A percentile compares a stretch with the other conserved stretches of the same genome.
Evolutionary conservation across 2,113 vertebrate genomes (phyloP).

Genomic region (Sarotherodon lohbergeri): DNA sequence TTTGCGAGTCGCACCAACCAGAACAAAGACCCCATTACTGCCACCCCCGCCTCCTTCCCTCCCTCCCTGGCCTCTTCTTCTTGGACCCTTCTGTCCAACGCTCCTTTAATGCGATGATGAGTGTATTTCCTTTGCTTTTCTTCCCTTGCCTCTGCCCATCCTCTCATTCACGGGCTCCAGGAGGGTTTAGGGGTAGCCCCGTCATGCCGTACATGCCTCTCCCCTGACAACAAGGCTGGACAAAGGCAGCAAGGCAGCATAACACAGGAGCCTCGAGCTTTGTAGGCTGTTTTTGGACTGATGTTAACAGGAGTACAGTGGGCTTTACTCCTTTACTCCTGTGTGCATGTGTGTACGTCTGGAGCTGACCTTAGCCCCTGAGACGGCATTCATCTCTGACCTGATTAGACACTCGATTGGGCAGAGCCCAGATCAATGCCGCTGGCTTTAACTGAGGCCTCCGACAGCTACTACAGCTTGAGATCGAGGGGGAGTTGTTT

Average conservation of each 20-base stretch:
- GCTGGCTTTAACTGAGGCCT: neutral
- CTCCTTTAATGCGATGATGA: constrained; percentile 51
- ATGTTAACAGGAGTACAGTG: constrained; percentile 35
- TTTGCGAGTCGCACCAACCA: constrained; percentile 64
- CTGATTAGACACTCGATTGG: neutral
- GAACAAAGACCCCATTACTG: constrained; percentile 68
- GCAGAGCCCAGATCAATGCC: constrained; percentile 3
- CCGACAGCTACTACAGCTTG: neutral
- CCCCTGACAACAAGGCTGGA: constrained; percentile 62
- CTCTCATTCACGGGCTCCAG: constrained; percentile 53
- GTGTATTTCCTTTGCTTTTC: constrained; percentile 60
- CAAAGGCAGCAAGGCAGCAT: constrained; percentile 42
- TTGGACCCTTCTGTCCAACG: constrained; percentile 6
- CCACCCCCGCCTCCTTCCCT: neutral
- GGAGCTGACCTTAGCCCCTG: constrained; percentile 1
- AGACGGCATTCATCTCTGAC: neutral
- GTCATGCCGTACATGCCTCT: constrained; percentile 56
- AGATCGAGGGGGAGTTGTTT: constrained; percentile 9
- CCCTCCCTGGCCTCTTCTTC: constrained; percentile 7
- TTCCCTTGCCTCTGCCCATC: constrained; percentile 44
- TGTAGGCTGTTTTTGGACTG: constrained; percentile 33
- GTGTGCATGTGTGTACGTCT: neutral
- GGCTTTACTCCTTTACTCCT: neutral
- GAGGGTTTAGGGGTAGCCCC: constrained; percentile 47
- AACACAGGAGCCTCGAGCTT: constrained; percentile 17